A percentile compares a stretch with the other conserved stretches of the same genome.
phyloP scores from a whole-genome alignment of 1,140 invertebrate genomes.

The Hirudo medicinalis region DNA sequence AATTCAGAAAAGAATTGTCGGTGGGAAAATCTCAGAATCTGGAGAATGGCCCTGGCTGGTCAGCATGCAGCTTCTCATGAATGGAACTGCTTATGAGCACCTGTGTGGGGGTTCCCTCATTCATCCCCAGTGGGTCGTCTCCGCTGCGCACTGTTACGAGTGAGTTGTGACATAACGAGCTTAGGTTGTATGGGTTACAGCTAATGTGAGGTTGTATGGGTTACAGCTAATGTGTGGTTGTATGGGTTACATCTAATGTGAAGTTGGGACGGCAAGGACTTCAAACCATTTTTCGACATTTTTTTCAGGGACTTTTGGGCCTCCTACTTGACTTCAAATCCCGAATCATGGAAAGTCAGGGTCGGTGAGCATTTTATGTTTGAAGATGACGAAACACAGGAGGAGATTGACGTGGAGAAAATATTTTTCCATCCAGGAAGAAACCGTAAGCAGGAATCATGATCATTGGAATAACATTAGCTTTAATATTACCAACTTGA shows the following conservation, averaged over 20 bases:
- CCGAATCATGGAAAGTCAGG: conserved; percentile 37
- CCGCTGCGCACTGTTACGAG: conserved; percentile 43
- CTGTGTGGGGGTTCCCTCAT: conserved; percentile 41
- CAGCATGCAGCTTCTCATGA: conserved; percentile 28
- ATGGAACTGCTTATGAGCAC: conserved; percentile 30
- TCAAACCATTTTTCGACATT: too few species aligned
- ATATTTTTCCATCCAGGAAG: conserved; percentile 26
- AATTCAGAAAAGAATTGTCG: conserved; percentile 18
- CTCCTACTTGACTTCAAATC: conserved; percentile 22
- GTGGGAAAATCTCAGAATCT: conserved; percentile 12
- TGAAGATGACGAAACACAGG: conserved; percentile 24
- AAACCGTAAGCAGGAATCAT: conserved; percentile 13
- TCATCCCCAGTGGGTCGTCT: conserved; percentile 38
- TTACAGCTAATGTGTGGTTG: too few species aligned
- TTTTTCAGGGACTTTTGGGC: conserved; percentile 23
- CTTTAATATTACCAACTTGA: too few species aligned
- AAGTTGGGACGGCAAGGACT: too few species aligned
- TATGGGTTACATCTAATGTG: too few species aligned
- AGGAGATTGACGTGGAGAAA: conserved; percentile 22
- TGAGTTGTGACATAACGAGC: conserved; percentile 16
- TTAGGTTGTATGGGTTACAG: too few species aligned
- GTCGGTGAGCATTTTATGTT: conserved; percentile 46
- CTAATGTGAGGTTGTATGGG: too few species aligned
- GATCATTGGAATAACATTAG: too few species aligned
- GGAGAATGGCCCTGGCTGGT: conserved; percentile 38